Evolutionary conservation across 2,888 invertebrate genomes (phyloP).

Genomic region (Eristalis arbustorum): DNA sequence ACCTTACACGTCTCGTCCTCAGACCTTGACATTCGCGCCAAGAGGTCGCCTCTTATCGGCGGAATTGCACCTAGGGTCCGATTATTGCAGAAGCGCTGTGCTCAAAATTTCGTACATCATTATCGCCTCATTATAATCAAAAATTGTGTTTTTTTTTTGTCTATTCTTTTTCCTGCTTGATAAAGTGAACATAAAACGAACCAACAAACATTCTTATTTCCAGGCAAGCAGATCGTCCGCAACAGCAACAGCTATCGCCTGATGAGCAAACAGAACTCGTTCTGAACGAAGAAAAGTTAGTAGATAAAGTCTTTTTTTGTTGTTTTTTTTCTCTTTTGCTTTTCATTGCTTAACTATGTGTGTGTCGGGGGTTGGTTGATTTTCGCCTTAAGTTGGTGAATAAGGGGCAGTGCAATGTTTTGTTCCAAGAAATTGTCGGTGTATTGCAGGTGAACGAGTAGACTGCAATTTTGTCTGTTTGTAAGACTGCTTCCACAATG

Average conservation of each 20-base stretch:
- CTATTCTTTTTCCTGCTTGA: background rate
- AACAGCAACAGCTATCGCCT: constrained; percentile 45
- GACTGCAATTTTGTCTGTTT: too few relatives aligned
- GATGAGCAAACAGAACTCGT: constrained; percentile 71
- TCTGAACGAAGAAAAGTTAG: constrained; percentile 75
- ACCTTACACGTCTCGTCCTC: background rate
- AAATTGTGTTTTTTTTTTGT: background rate
- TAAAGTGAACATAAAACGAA: constrained; percentile 7
- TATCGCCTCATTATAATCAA: background rate
- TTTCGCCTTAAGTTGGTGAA: too few relatives aligned
- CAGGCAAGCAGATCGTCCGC: constrained; percentile 41
- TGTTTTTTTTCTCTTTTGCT: background rate
- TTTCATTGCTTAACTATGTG: background rate
- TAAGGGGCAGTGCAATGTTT: too few relatives aligned
- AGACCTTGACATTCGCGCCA: background rate
- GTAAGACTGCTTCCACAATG: too few relatives aligned
- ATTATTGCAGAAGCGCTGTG: background rate
- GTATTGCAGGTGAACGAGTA: too few relatives aligned
- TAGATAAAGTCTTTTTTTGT: constrained; percentile 47
- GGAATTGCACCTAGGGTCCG: background rate
- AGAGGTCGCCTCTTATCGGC: background rate
- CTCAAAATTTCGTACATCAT: constrained; percentile 8
- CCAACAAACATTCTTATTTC: constrained; percentile 35
- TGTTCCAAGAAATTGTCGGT: too few relatives aligned
- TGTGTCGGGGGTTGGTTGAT: background rate